These are phyloP conservation scores for Eupithecia pulchellata DNA, from an alignment of 2,888 invertebrate genomes.

Conservation along the genomic window DNA sequence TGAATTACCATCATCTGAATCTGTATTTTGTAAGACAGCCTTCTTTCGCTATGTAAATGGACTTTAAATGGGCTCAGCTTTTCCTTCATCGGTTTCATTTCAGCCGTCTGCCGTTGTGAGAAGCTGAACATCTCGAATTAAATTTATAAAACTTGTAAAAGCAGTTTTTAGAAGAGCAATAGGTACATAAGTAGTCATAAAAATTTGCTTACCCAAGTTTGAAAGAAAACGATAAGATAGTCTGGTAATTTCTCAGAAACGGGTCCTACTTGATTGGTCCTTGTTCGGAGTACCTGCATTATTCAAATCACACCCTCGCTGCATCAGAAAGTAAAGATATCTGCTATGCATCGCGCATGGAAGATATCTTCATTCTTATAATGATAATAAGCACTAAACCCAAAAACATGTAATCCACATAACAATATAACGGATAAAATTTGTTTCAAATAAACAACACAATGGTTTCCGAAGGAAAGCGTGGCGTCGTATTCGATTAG, in stretches of 20 bases:
- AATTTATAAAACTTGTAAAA: not conserved
- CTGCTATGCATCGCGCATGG: no score
- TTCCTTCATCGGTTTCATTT: constrained; percentile 34
- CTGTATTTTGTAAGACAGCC: constrained; percentile 20
- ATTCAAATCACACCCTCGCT: not conserved
- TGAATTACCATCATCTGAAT: constrained; percentile 21
- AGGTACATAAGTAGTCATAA: not conserved
- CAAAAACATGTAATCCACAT: not conserved
- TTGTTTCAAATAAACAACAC: not conserved
- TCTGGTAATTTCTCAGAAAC: not conserved
- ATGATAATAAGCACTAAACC: not conserved
- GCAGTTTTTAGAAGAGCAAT: not conserved
- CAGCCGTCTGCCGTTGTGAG: not conserved
- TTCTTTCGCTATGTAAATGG: constrained; percentile 36
- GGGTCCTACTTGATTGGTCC: not conserved
- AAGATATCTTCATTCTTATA: not conserved
- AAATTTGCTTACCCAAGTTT: no score
- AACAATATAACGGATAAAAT: not conserved
- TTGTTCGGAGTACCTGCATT: not conserved
- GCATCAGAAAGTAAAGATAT: not conserved
- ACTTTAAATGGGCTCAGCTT: constrained; percentile 37
- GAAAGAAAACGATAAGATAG: not conserved
- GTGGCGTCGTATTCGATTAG: constrained; percentile 42
- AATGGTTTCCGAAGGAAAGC: not conserved
- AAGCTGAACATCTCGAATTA: not conserved